Evolutionary conservation across 2,797 vertebrate species (phyloP).

Genomic region (Pantherophis vulpinus): DNA sequence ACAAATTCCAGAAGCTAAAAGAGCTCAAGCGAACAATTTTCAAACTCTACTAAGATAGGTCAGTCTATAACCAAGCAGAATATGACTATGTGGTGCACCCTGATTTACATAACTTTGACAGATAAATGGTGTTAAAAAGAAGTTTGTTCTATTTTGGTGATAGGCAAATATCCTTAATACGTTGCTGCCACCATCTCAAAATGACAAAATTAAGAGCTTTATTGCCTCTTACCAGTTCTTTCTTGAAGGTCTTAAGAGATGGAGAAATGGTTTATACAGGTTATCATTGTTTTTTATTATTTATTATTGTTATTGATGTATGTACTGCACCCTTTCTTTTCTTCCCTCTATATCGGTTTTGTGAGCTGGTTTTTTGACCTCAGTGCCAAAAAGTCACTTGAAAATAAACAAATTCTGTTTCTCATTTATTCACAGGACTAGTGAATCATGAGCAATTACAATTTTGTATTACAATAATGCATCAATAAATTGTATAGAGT

Average conservation of each 20-base stretch:
- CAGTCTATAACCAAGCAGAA: background rate
- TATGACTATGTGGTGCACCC: background rate
- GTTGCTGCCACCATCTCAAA: background rate
- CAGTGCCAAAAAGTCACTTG: background rate
- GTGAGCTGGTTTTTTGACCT: background rate
- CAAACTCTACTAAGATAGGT: background rate
- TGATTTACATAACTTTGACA: background rate
- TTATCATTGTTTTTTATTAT: background rate
- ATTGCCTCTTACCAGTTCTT: background rate
- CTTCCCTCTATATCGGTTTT: background rate
- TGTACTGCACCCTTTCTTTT: background rate
- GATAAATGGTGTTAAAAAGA: background rate
- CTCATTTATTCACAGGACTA: background rate
- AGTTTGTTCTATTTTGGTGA: background rate
- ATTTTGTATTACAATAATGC: background rate
- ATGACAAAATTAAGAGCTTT: background rate
- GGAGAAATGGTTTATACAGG: background rate
- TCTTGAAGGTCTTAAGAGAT: background rate
- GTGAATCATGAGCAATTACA: background rate
- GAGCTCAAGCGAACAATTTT: background rate
- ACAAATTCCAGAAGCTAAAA: background rate
- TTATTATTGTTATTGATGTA: background rate
- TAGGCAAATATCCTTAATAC: background rate
- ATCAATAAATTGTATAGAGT: background rate
- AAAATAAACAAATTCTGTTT: background rate